phyloP scores from a whole-genome alignment of 1,140 invertebrate species.

The Drosophila ercepeae region DNA sequence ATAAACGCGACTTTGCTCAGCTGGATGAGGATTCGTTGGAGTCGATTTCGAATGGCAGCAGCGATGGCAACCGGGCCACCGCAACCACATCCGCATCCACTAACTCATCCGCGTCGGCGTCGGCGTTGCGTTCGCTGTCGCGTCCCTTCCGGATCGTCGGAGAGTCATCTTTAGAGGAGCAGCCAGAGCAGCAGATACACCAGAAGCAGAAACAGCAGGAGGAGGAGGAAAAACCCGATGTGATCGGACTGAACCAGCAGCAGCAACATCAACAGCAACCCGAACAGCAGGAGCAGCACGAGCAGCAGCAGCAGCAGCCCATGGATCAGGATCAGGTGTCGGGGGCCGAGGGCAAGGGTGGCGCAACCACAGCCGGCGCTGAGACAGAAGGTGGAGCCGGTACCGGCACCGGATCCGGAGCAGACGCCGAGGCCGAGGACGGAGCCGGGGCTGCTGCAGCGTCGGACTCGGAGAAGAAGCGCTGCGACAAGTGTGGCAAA shows the following conservation, averaged over 20 bases:
- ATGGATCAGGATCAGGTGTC: background rate
- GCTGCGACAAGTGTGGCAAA: constrained; percentile 62
- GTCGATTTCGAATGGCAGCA: constrained; percentile 6
- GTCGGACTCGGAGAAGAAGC: constrained; percentile 21
- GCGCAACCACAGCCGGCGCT: background rate
- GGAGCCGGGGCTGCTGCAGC: background rate
- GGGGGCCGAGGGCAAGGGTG: background rate
- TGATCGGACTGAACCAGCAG: no score
- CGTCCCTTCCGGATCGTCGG: background rate
- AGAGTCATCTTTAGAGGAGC: background rate
- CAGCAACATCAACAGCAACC: no score
- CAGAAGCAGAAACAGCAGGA: background rate
- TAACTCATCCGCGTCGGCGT: background rate
- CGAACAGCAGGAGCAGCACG: background rate
- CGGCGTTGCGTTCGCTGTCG: background rate
- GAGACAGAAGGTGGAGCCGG: background rate
- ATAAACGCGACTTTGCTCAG: constrained; percentile 28
- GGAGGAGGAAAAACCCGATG: no score
- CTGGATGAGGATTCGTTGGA: constrained; percentile 37
- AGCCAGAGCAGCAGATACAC: background rate
- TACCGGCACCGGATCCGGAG: background rate
- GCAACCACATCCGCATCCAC: background rate
- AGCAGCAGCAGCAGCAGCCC: background rate
- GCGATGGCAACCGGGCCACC: constrained; percentile 14
- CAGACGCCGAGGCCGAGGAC: background rate